Base-by-base conservation (phyloP, 2,797 vertebrate genomes). In the Eospalax fontanierii region DNA sequence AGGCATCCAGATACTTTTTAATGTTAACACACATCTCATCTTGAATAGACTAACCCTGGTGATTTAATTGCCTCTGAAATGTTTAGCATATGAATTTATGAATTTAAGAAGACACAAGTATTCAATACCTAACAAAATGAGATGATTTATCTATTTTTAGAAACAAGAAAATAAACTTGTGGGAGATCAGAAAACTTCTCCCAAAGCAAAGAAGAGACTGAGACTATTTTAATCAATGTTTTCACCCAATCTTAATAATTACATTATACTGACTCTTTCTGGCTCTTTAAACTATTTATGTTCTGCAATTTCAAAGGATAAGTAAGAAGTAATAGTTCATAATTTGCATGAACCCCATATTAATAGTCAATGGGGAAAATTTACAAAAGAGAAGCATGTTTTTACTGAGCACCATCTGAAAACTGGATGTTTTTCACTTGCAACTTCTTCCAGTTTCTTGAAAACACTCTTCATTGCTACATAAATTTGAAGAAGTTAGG, bases 121-220 rank as follows among this genome's bases (percentile, higher is more conserved):
- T 50, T 82, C 28, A 61, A 8, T 75, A 24, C 24, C 28, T 82
- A 38, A 54, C 10, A 83, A 74, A 26, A 89, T 65, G 33, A 89
- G 89, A 59, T 84, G 59, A 86, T 68, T 66, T 82, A 86, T 76
- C 4, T 12, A 11, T 38, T 86, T 91, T 87, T 70, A 38, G 0
- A 79, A 82, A 50, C 11, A 73, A 46, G 73, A 94, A 91, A 70
- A 87, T 28, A 78, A 89, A 80, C 50, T 84, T 8, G 35, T 80
- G 12, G 46, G 33, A 78, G 54, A 40, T 68, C 16, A 71, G 59
- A n/a, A 68, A 46, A 66, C 16, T 73, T 87, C 9, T 26, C 70
- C 30, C 30, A 87, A 74, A 94, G 43, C 57, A 76, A 40, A 8
- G 14, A 80, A 80, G 21, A 65, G 80, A 88, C 18, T 30, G 22